Percentiles rank a stretch among this genome's conserved stretches.
phyloP scores from a whole-genome alignment of 2,888 invertebrate genomes.

The Pherbina coryleti region DNA sequence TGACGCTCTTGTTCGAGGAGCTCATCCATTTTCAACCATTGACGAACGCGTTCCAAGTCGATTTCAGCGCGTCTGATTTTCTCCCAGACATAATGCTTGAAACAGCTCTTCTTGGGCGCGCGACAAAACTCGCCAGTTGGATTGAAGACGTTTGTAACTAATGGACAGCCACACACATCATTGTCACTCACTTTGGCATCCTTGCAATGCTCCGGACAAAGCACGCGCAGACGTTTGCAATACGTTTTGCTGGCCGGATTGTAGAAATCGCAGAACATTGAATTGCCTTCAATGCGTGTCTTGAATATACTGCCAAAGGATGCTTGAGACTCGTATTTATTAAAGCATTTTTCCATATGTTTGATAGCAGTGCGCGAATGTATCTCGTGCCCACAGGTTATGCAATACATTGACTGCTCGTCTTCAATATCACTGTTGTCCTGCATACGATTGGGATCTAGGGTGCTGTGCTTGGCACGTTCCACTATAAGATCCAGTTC shows the following conservation, averaged over 20 bases:
- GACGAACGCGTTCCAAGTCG: conserved; percentile 91
- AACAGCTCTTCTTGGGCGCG: conserved; percentile 90
- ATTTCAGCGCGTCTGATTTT: conserved; percentile 93
- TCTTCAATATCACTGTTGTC: conserved; percentile 76
- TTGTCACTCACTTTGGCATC: conserved; percentile 88
- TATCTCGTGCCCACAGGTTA: conserved; percentile 97
- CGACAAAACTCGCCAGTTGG: conserved; percentile 88
- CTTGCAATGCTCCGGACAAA: conserved; percentile 98
- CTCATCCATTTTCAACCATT: conserved; percentile 95
- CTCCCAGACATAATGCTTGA: conserved; percentile 95
- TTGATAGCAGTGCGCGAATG: conserved; percentile 91
- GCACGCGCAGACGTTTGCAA: conserved; percentile 93
- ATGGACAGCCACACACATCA: conserved; percentile 94
- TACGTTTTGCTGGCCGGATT: conserved; percentile 91
- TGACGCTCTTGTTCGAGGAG: conserved; percentile 93
- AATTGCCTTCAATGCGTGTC: conserved; percentile 93
- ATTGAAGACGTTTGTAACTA: conserved; percentile 86
- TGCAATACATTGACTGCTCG: conserved; percentile 89
- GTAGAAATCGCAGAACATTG: conserved; percentile 98
- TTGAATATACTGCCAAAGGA: conserved; percentile 96
- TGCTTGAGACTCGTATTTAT: conserved; percentile 97
- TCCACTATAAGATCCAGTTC: conserved; percentile 87
- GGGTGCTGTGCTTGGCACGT: conserved; percentile 79
- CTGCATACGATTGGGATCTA: conserved; percentile 73
- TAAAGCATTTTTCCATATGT: conserved; percentile 98